phyloP scores from a whole-genome alignment of 2,888 invertebrate species.

The Tryphoninae sp. region DNA sequence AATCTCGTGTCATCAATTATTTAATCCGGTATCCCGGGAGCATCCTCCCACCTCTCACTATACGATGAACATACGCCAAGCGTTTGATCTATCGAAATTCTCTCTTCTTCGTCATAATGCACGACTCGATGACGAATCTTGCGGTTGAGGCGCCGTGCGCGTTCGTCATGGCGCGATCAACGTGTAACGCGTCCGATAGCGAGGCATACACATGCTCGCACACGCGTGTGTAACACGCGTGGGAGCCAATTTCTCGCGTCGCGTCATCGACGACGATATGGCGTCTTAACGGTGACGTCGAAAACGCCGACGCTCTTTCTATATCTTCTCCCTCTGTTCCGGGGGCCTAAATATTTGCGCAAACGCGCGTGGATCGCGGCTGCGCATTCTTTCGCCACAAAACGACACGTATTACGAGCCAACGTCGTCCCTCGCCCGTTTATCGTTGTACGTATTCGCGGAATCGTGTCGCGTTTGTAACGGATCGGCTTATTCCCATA shows the following conservation, averaged over 20 bases:
- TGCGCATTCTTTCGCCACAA: constrained; percentile 17
- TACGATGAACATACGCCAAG: background rate
- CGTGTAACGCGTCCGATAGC: constrained; percentile 17
- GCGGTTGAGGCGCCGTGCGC: constrained; percentile 38
- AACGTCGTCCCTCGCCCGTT: background rate
- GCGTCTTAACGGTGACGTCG: constrained; percentile 71
- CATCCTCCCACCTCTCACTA: background rate
- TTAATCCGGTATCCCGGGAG: constrained; percentile 29
- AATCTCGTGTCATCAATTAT: constrained; percentile 48
- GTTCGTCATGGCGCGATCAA: constrained; percentile 30
- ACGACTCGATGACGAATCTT: constrained; percentile 39
- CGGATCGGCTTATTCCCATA: constrained; percentile 58
- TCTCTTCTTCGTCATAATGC: constrained; percentile 6
- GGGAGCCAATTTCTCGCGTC: constrained; percentile 61
- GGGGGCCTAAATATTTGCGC: constrained; percentile 70
- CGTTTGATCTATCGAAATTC: constrained; percentile 21
- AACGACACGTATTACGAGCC: background rate
- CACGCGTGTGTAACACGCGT: constrained; percentile 26
- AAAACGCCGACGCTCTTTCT: constrained; percentile 61
- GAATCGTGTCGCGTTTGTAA: constrained; percentile 41
- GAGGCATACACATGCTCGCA: background rate
- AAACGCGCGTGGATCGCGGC: constrained; percentile 56
- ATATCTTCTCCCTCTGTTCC: constrained; percentile 34
- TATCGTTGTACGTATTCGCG: constrained; percentile 25
- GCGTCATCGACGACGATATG: constrained; percentile 68